These are phyloP conservation scores for Acutogordius australiensis DNA, from an alignment of 2,888 invertebrate genomes.

Conservation along the genomic window DNA sequence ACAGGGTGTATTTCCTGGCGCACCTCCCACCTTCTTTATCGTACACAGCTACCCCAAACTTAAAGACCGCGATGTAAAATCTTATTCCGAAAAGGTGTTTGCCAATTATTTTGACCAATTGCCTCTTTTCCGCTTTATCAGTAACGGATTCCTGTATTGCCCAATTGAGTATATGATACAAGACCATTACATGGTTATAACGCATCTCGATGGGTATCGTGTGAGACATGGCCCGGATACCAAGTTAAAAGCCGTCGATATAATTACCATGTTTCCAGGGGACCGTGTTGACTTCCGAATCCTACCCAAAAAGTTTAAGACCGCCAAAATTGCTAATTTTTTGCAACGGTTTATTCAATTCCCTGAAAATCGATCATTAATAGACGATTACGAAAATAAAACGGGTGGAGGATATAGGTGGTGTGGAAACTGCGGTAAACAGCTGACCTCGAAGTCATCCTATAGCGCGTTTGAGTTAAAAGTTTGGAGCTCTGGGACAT, in stretches of 20 bases:
- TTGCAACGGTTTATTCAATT: too few species aligned
- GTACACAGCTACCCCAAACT: not conserved
- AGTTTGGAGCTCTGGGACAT: not conserved
- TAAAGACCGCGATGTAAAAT: not conserved
- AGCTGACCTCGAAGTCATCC: not conserved
- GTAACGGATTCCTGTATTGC: conserved; percentile 6
- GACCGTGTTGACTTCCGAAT: conserved; percentile 20
- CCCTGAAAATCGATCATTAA: too few species aligned
- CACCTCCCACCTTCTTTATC: not conserved
- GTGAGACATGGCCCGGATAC: conserved; percentile 19
- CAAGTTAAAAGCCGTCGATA: conserved; percentile 15
- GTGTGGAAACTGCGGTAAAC: too few species aligned
- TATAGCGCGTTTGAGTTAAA: not conserved
- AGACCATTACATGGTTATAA: not conserved
- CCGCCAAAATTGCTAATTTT: too few species aligned
- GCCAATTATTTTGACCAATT: not conserved
- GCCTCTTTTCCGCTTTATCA: not conserved
- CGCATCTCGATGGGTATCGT: not conserved
- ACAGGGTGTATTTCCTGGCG: not conserved
- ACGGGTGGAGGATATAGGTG: too few species aligned
- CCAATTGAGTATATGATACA: not conserved
- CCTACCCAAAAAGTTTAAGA: not conserved
- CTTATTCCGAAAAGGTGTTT: too few species aligned
- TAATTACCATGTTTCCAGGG: conserved; percentile 19
- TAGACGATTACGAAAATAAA: not conserved